Percentiles rank a stretch among this genome's conserved stretches.
phyloP scores from a whole-genome alignment of 2,797 vertebrate genomes.

The Cyprinodon diabolis region DNA sequence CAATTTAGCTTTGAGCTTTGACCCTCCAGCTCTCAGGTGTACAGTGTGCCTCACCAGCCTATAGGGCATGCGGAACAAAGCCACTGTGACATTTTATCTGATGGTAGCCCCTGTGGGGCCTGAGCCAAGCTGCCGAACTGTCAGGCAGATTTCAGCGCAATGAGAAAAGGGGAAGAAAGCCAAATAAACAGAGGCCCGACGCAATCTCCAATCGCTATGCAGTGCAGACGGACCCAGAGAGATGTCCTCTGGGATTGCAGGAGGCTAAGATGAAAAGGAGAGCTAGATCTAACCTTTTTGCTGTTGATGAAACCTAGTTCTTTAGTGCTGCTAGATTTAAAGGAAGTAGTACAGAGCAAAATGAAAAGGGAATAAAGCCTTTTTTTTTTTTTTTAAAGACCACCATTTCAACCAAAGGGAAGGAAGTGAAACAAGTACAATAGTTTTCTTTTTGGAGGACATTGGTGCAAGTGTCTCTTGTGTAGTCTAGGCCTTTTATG shows the following conservation, averaged over 20 bases:
- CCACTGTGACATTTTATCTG: constrained; percentile 81
- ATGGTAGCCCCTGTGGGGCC: constrained; percentile 76
- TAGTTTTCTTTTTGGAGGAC: constrained; percentile 54
- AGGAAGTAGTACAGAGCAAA: constrained; percentile 60
- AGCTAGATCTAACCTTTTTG: constrained; percentile 78
- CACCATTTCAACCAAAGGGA: constrained; percentile 53
- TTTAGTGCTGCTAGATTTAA: constrained; percentile 79
- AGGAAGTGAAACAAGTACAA: constrained; percentile 48
- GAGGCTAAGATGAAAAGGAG: constrained; percentile 80
- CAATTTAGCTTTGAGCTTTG: constrained; percentile 26
- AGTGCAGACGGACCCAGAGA: constrained; percentile 63
- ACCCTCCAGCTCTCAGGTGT: constrained; percentile 66
- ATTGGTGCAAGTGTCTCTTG: constrained; percentile 53
- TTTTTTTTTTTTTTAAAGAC: constrained; percentile 43
- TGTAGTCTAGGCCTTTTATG: constrained; percentile 48
- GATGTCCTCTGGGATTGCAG: constrained; percentile 67
- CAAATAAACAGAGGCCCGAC: constrained; percentile 79
- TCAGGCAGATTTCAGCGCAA: constrained; percentile 79
- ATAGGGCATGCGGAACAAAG: constrained; percentile 77
- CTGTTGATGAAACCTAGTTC: constrained; percentile 70
- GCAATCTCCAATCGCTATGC: constrained; percentile 73
- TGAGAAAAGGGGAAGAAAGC: constrained; percentile 70
- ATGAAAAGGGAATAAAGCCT: constrained; percentile 62
- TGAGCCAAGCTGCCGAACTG: constrained; percentile 72
- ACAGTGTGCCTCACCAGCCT: constrained; percentile 62